Base-by-base conservation (phyloP, 2,888 invertebrate genomes). In the Lampropteryx suffumata region DNA sequence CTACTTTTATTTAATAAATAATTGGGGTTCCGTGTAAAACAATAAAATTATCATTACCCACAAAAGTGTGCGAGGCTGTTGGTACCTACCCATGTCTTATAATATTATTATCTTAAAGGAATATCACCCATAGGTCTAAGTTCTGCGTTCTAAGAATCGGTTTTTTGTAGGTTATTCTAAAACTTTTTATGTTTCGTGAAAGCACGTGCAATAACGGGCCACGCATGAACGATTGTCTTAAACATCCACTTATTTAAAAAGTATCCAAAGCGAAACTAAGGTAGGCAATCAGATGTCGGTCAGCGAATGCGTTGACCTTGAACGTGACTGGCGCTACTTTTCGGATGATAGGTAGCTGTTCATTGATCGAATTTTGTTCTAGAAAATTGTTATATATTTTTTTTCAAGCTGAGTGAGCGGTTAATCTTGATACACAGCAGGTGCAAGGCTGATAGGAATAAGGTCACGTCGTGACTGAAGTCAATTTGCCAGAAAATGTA, bases 301-400 rank as follows among this genome's bases (percentile, higher is more conserved):
- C 77, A 79, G 81, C 68, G 78, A 82, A 77, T 82, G 83, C 72
- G 54, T 44, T 59, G 71, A 50, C 83, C 83, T 80, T 83, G 81
- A 82, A 76, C 82, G 72, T 83, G 82, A 79, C 73, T 74, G 65
- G 45, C 63, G 50, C 53, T 48, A 65, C 66, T 73, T 72, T 73
- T 67, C 56, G 41, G 54, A 37, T 52, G 50, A 42, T 45, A 46
- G 17, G 40, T 50, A 45, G 34, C 42, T 47, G 51, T 49, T 53
- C 42, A 57, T 42, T 60, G 49, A 55, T 61, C 56, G 47, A 47
- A 52, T 49, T 56, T 53, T 48, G 34, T 47, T 43, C 37, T 49
- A 35, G 33, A 51, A 55, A 55, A 50, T 29, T 39, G 10, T 24
- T 45, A 36, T 51, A 34, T 50, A 40, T 26, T 43, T 45, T 50